phyloP scores from a whole-genome alignment of 2,797 vertebrate genomes.

The Triplophysa bombifrons region DNA sequence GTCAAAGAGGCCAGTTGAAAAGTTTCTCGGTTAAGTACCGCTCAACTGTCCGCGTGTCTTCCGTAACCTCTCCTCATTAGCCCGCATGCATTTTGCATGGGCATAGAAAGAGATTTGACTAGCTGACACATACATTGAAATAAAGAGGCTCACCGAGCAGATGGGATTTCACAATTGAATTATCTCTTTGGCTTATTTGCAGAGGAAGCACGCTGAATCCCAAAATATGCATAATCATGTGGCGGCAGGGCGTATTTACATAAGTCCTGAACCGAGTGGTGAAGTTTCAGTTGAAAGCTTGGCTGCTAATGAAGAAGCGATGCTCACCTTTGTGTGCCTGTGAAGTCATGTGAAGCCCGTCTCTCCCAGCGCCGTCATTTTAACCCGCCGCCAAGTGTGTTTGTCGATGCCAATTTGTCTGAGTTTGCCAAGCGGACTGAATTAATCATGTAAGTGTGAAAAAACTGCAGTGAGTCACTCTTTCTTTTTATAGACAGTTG shows the following conservation, averaged over 20 bases:
- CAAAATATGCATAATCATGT: conserved; percentile 54
- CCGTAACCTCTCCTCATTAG: conserved; percentile 56
- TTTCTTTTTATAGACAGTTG: conserved; percentile 5
- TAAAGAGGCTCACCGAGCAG: conserved; percentile 48
- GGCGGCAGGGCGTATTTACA: conserved; percentile 47
- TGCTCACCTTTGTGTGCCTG: conserved; percentile 43
- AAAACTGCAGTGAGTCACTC: conserved; percentile 28
- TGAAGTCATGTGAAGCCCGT: conserved; percentile 30
- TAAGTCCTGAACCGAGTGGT: conserved; percentile 37
- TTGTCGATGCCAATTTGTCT: conserved; percentile 37
- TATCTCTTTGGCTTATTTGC: conserved; percentile 58
- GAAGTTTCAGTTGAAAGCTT: conserved; percentile 28
- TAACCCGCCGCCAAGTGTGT: conserved; percentile 33
- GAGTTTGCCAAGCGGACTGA: conserved; percentile 25
- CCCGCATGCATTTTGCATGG: conserved; percentile 63
- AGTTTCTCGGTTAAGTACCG: conserved; percentile 51
- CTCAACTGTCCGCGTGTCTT: conserved; percentile 58
- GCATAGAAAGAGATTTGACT: conserved; percentile 45
- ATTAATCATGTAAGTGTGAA: conserved; percentile 29
- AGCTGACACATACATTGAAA: conserved; percentile 37
- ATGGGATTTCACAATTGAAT: conserved; percentile 58
- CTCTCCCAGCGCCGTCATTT: conserved; percentile 2
- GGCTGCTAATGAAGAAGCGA: conserved; percentile 30
- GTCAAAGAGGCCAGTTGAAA: conserved; percentile 43
- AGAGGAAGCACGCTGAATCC: conserved; percentile 48